phyloP scores from a whole-genome alignment of 2,113 vertebrate genomes.

The Phylloscopus trochiloides region DNA sequence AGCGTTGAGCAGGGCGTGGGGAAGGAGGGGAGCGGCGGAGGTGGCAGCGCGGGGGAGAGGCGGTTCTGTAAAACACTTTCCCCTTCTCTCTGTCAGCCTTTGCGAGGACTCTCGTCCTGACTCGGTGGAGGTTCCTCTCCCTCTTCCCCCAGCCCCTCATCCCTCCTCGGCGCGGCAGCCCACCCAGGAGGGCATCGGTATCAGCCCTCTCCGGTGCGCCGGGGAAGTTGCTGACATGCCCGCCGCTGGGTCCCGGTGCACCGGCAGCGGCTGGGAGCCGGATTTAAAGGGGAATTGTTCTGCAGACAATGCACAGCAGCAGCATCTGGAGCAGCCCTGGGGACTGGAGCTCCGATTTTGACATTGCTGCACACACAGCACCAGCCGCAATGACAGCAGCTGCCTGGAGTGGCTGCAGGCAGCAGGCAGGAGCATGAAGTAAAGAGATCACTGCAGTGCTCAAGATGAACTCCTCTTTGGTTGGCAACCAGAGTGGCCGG shows the following conservation, averaged over 20 bases:
- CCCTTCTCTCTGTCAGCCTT: conserved; percentile 76
- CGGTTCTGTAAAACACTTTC: conserved; percentile 47
- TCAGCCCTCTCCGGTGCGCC: neutral
- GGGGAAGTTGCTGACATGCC: conserved; percentile 57
- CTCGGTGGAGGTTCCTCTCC: conserved; percentile 67
- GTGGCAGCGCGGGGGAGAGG: neutral
- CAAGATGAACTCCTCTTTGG: conserved; percentile 93
- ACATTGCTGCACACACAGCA: conserved; percentile 57
- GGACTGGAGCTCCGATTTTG: conserved; percentile 60
- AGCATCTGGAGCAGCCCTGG: conserved; percentile 58
- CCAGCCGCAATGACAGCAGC: conserved; percentile 76
- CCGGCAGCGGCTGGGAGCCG: conserved; percentile 27
- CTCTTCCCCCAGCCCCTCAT: conserved; percentile 9
- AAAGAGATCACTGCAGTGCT: conserved; percentile 65
- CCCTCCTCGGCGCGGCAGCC: conserved; percentile 38
- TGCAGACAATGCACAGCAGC: conserved; percentile 72
- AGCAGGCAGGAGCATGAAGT: conserved; percentile 72
- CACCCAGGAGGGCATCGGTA: conserved; percentile 29
- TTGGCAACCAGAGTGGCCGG: conserved; percentile 82
- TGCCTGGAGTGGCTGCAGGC: conserved; percentile 70
- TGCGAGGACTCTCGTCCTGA: conserved; percentile 69
- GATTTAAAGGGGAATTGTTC: conserved; percentile 63
- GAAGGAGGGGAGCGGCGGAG: neutral
- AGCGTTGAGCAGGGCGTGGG: conserved; percentile 9
- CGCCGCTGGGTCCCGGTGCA: conserved; percentile 52